Evolutionary conservation across 1,140 invertebrate species (phyloP).

Genomic region (Brachionus koreanus): DNA sequence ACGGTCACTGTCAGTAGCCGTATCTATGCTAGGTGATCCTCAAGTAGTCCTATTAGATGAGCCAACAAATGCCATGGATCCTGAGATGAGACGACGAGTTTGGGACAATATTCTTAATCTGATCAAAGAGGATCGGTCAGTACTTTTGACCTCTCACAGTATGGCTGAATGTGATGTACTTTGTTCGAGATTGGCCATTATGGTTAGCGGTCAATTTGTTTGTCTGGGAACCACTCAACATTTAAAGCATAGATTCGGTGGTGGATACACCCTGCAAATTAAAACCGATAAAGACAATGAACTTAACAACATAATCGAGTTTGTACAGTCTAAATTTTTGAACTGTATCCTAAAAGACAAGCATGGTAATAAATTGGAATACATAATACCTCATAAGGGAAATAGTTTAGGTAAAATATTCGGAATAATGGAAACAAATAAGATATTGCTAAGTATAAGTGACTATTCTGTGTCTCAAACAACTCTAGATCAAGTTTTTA

Average conservation of each 20-base stretch:
- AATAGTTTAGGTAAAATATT: slow-evolving; percentile 43
- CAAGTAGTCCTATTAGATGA: slow-evolving; percentile 59
- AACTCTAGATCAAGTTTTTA: slow-evolving; percentile 67
- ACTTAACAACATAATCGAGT: background rate
- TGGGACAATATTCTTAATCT: slow-evolving; percentile 55
- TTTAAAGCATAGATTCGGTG: slow-evolving; percentile 54
- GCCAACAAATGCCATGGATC: slow-evolving; percentile 62
- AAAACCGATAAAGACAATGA: background rate
- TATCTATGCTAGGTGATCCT: slow-evolving; percentile 59
- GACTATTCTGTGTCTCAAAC: slow-evolving; percentile 81
- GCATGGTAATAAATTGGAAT: slow-evolving; percentile 43
- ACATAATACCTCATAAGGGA: slow-evolving; percentile 36
- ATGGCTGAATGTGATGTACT: slow-evolving; percentile 52
- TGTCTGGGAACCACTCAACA: slow-evolving; percentile 60
- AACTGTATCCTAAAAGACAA: slow-evolving; percentile 34
- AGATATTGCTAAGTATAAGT: slow-evolving; percentile 66
- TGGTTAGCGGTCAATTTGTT: slow-evolving; percentile 60
- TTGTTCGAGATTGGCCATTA: slow-evolving; percentile 51
- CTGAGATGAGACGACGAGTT: slow-evolving; percentile 54
- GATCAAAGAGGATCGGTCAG: slow-evolving; percentile 46
- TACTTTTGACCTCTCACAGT: slow-evolving; percentile 54
- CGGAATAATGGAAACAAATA: slow-evolving; percentile 63
- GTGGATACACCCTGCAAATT: slow-evolving; percentile 37
- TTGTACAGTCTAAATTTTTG: slow-evolving; percentile 18
- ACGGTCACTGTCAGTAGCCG: slow-evolving; percentile 58